Evolutionary conservation across 2,888 invertebrate species (phyloP), one percentile per base, ranked within the genome.

Genomic region (Rotaria socialis): DNA sequence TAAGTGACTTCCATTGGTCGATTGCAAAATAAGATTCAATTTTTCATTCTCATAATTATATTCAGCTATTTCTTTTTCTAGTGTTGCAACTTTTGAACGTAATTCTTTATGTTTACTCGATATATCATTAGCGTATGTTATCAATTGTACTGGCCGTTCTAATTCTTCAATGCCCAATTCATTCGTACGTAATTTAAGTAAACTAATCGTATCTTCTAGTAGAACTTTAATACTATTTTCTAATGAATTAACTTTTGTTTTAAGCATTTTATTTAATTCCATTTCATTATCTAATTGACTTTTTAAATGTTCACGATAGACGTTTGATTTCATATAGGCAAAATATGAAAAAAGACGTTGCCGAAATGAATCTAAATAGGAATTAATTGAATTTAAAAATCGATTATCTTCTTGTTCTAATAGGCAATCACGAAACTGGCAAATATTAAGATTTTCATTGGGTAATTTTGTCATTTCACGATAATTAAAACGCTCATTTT

Each of bases 151-250:
- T 24, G 86, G 85, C 27, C 75, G 41, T 84, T 86, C 50, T 50
- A 86, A 52, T 47, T 86, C 58, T 60, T 85, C 74, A 35, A 86
- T 84, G 16, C 86, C 86, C 52, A 86, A 85, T 56, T 86, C 80
- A 22, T 56, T 52, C 24, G 86, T 85, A 74, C 85, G 74, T 84
- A 80, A 85, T 85, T 86, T 86, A 19, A 86, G 27, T 60, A 86
- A 84, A 85, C 24, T 22, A 22, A 86, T 85, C 43, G 75, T 86
- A 19, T 85, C 56, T 58, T 86, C 85, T 52, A 86, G 14, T 41
- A 86, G 52, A 5, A 16, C 16, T 50, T 85, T 85, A 35, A 75
- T 86, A 47, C 75, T 43, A 22, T 85, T 84, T 80, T 86, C 85
- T 43, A 86, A 52, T 27, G 24, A 11, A 75, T 60, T 56, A 52